A percentile compares a stretch with the other conserved stretches of the same genome.
Evolutionary conservation across 2,797 vertebrate species (phyloP).

Genomic region (Hyperoplus lanceolatus): DNA sequence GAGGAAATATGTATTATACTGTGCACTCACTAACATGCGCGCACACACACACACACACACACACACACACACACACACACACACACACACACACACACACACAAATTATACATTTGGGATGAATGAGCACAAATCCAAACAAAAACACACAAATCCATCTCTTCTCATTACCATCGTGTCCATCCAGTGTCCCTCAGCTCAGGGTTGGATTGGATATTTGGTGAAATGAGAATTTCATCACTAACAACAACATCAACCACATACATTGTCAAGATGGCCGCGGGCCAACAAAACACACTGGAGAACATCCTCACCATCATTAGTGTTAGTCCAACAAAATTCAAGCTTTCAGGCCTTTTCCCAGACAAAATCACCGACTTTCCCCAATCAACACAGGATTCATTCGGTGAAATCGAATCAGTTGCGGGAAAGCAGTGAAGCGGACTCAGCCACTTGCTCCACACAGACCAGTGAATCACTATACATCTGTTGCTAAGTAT

Average conservation of each 20-base stretch:
- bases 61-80: too few relatives aligned
- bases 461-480: constrained; percentile 19
- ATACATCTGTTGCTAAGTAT: constrained; percentile 30
- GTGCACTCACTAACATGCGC: too few relatives aligned
- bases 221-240: constrained; percentile 7
- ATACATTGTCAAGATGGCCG: constrained; percentile 20
- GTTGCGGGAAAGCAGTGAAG: neutral
- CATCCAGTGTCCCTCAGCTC: neutral
- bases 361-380: neutral
- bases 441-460: neutral
- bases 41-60: too few relatives aligned
- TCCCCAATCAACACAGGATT: neutral
- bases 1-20: neutral
- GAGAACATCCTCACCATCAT: neutral
- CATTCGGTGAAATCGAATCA: constrained; percentile 24
- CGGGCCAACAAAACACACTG: constrained; percentile 13
- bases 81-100: too few relatives aligned
- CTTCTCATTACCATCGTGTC: neutral
- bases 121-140: neutral
- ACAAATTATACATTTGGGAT: neutral
- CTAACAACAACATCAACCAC: constrained; percentile 28
- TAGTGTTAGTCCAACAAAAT: constrained; percentile 19
- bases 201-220: neutral
- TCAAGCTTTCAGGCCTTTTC: neutral
- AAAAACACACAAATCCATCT: constrained; percentile 2